Conservation (phyloP, 2,888 invertebrate species). For the Creontiades dilutus region DNA sequence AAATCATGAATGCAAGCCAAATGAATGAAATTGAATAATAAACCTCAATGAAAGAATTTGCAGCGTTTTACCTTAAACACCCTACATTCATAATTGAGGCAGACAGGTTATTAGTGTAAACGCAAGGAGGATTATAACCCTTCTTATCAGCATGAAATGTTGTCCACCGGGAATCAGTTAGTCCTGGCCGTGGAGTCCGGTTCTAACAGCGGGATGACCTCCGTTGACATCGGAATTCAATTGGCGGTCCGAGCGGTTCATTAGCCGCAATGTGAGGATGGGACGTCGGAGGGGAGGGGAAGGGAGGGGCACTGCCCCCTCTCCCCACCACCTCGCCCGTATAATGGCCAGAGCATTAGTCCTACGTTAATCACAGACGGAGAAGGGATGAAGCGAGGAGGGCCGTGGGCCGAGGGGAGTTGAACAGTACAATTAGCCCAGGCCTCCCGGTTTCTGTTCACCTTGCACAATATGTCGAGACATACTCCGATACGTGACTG, state of each 20-base stretch:
- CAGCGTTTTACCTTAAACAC: too few relatives aligned
- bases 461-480: conserved; percentile 51
- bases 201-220: conserved; percentile 22
- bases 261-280: conserved; percentile 38
- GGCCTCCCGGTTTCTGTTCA: conserved; percentile 36
- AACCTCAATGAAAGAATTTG: too few relatives aligned
- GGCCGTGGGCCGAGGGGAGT: background rate
- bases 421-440: conserved; percentile 42
- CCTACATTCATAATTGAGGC: too few relatives aligned
- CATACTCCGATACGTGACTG: conserved; percentile 50
- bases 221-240: conserved; percentile 52
- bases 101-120: too few relatives aligned
- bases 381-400: background rate
- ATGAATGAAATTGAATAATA: too few relatives aligned
- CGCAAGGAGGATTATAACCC: too few relatives aligned
- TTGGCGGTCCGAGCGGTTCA: conserved; percentile 52
- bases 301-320: background rate
- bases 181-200: background rate
- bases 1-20: too few relatives aligned
- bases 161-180: background rate
- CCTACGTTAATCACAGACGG: conserved; percentile 45
- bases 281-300: background rate
- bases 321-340: background rate
- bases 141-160: background rate
- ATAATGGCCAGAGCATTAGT: conserved; percentile 51